Base-by-base conservation (phyloP, 2,797 vertebrate species). In the Malurus leucopterus region DNA sequence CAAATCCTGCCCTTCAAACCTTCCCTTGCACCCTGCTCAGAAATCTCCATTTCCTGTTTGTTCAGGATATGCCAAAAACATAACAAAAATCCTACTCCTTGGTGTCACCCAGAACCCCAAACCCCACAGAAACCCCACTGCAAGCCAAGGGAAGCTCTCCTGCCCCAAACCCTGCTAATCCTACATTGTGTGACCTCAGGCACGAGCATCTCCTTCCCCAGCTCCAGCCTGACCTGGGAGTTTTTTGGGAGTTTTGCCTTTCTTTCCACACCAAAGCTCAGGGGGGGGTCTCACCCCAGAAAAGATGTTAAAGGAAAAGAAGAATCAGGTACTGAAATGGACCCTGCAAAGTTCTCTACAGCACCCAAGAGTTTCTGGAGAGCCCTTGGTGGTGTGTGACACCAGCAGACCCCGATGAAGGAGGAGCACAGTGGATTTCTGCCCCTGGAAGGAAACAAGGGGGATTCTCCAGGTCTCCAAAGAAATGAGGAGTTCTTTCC, bases 101-200 rank as follows among this genome's bases (percentile, higher is more conserved):
- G 1, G 14, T 10, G 11, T 9, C 8, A 6, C 26, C 24, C 26
- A 44, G 64, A 57, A 29, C 34, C 50, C 47, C 67, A 72, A 61
- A n/a, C 23, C 50, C 44, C 3, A 0, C 30, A 22, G n/a, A n/a
- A 30, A 44, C 14, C 32, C 3, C 19, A 2, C 27, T 36, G 6
- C 26, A 24, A 36, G 65, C 2, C 57, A 13, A 51, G 51, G 27
- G 12, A 63, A 49, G 22, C 4, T 61, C 10, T 34, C 63, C 61
- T 55, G 47, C 41, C 74, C 62, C 54, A 30, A 15, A 27, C 17
- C 27, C 27, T 5, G 6, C 43, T n/a, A 6, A 17, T 5, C 32
- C 55, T 0, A 4, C 8, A 1, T 57, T 32, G 5, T 2, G 7
- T 27, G 46, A 77, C 27, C 74, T 76, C 47, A 20, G 11, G 3